phyloP scores from a whole-genome alignment of 2,113 vertebrate species.

The Mixornis gularis region DNA sequence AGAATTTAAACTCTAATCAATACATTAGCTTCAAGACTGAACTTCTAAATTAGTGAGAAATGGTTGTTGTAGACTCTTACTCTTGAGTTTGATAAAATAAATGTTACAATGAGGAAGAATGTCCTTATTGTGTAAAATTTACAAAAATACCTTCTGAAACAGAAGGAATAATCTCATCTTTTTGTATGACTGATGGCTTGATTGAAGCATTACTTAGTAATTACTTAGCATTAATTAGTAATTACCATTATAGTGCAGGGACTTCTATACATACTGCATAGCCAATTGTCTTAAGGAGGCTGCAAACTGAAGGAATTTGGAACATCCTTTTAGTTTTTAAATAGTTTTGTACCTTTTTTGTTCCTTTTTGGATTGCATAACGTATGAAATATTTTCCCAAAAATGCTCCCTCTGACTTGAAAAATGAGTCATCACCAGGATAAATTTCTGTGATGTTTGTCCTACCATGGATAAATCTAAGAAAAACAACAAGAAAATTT shows the following conservation, averaged over 20 bases:
- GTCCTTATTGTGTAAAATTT: background rate
- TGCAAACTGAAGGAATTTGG: background rate
- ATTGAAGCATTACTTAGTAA: background rate
- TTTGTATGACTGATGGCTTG: background rate
- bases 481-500: background rate
- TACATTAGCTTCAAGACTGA: background rate
- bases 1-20: background rate
- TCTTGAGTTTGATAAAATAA: background rate
- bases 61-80: background rate
- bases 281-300: background rate
- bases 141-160: background rate
- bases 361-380: conserved; percentile 58
- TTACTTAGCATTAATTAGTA: background rate
- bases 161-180: background rate
- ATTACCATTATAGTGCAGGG: background rate
- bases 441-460: conserved; percentile 78
- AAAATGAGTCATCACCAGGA: conserved; percentile 85
- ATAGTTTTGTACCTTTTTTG: conserved; percentile 56
- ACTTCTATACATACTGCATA: background rate
- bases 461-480: conserved; percentile 70
- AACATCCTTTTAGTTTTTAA: background rate
- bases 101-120: background rate
- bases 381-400: conserved; percentile 80
- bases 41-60: background rate
- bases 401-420: conserved; percentile 79